Evolutionary conservation across 2,797 vertebrate genomes (phyloP).

Genomic region (Momotus momota): DNA sequence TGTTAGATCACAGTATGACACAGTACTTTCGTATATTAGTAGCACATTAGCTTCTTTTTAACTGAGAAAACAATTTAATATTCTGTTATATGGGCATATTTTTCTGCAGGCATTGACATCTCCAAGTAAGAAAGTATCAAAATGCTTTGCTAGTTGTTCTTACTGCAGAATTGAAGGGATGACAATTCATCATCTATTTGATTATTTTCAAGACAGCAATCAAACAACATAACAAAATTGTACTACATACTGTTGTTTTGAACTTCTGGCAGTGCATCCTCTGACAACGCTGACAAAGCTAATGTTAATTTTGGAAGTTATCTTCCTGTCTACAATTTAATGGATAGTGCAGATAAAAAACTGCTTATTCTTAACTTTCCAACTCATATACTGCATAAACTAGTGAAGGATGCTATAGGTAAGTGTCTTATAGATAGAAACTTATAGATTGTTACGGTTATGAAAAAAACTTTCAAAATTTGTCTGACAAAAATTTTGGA

Average conservation of each 20-base stretch:
- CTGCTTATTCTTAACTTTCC: neutral
- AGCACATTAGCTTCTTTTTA: neutral
- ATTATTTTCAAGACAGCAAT: constrained; percentile 1
- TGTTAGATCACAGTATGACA: neutral
- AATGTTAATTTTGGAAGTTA: constrained; percentile 28
- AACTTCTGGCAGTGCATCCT: neutral
- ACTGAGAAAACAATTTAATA: neutral
- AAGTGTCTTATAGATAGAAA: neutral
- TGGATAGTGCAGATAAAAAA: neutral
- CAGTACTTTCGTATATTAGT: neutral
- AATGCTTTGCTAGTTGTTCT: neutral
- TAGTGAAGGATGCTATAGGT: neutral
- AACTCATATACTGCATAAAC: neutral
- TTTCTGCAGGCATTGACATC: neutral
- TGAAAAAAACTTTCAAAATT: neutral
- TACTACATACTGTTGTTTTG: neutral
- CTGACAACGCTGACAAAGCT: constrained; percentile 25
- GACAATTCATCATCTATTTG: neutral
- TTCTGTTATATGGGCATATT: neutral
- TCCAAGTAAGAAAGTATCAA: neutral
- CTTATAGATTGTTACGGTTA: neutral
- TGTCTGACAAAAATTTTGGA: neutral
- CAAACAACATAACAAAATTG: neutral
- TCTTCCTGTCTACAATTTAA: neutral
- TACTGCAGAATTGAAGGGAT: neutral